Base-by-base conservation (phyloP, 2,113 vertebrate genomes). In the Illadopsis cleaveri region DNA sequence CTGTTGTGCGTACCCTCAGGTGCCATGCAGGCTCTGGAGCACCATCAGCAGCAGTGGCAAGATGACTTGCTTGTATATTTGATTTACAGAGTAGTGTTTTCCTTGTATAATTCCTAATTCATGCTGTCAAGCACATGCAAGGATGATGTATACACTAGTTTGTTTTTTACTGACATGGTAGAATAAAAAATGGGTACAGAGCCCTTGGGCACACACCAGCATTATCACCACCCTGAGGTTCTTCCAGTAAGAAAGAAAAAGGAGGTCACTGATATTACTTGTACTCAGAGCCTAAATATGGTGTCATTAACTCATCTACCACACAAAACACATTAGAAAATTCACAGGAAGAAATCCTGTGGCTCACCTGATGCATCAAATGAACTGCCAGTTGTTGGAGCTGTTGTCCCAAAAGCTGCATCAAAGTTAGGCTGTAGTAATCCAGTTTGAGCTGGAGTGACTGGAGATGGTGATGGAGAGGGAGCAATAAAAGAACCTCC, bases 291-390 rank as follows among this genome's bases (percentile, higher is more conserved):
- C 28, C 42, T 61, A 77, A 72, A 72, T 28, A 62, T 22, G 28
- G 27, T 66, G 50, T 38, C 25, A 90, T 66, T 58, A 71, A 62
- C 27, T 94, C 33, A 77, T 78, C 38, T 90, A 81, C 44, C 27
- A 51, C 5, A 68, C 1, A 76, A 57, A 85, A n/a, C 6, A 37
- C 20, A n/a, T 28, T 7, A 75, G 27, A 68, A 87, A 82, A 64
- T 24, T 75, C 65, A 65, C 4, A 62, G 38, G 21, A 90, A 92
- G 64, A 79, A 95, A 84, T 8, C 1, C 37, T 60, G 42, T 51
- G 61, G 73, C 98, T 98, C 96, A 99, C 99, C 99, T 98, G 99
- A 99, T 30, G 99, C 96, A 97, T 99, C 99, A 91, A 99, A 98
- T 0, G 98, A 99, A 96, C 98, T 98, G 96, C 98, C 98, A 94